Conservation (phyloP, 2,113 vertebrate species). For the Chaenocephalus aceratus region DNA sequence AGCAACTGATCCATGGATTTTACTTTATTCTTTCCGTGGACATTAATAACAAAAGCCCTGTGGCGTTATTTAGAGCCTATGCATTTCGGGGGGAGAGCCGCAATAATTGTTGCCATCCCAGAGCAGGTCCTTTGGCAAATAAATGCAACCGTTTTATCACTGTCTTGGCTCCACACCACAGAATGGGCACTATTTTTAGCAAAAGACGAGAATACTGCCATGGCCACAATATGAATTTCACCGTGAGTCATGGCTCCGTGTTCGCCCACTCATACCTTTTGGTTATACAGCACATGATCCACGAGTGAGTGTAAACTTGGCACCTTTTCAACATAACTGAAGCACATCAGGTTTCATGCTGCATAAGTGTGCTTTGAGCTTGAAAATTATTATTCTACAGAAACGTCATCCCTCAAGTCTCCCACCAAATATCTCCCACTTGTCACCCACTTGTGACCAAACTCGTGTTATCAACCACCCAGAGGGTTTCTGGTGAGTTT, state of each 20-base stretch:
- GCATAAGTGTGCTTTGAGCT: not conserved
- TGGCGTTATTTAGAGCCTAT: conserved; percentile 26
- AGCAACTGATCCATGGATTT: not conserved
- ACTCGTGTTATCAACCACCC: conserved; percentile 45
- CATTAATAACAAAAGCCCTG: not conserved
- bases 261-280: conserved; percentile 66
- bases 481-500: conserved; percentile 17
- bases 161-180: conserved; percentile 61
- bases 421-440: conserved; percentile 40
- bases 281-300: conserved; percentile 45
- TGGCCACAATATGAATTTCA: conserved; percentile 68
- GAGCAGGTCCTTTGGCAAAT: conserved; percentile 51
- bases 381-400: not conserved
- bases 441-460: conserved; percentile 43
- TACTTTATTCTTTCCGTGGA: not conserved
- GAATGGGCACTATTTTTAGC: conserved; percentile 71
- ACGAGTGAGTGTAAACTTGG: conserved; percentile 47
- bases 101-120: conserved; percentile 26
- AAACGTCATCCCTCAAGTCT: conserved; percentile 16
- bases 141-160: conserved; percentile 63
- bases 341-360: conserved; percentile 12
- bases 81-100: conserved; percentile 11
- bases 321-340: conserved; percentile 33
- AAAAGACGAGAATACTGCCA: conserved; percentile 68
- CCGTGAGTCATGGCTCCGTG: conserved; percentile 67